Base-by-base conservation (phyloP, 2,113 vertebrate species). In the Bostrychus sinensis region DNA sequence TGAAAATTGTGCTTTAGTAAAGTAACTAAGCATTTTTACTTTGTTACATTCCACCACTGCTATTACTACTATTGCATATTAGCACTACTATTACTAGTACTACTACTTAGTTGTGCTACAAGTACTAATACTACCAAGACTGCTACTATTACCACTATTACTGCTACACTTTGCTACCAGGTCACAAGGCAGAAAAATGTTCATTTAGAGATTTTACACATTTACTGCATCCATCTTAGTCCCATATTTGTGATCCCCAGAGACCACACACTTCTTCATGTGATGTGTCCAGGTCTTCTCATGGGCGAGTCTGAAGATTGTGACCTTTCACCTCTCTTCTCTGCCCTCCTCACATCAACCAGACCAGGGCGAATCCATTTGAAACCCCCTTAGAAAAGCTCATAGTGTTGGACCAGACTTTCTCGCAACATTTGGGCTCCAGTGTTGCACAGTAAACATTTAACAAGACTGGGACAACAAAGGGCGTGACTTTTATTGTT, bases 341-440 rank as follows among this genome's bases (percentile, higher is more conserved):
- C 80, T 83, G 76, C 54, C 74, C 65, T 76, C 61, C 8, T 73
- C 72, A 43, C 45, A 2, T 3, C 22, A 48, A 10, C 59, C 20
- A 55, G 64, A 55, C 62, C 82, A 72, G 60, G 77, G 72, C 77
- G 39, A 85, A 86, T 88, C 71, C 67, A 82, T 88, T 80, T 11
- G 59, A 78, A 78, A 77, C 70, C 70, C 70, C 19, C 14, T 20
- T 70, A 32, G 50, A 25, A 76, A 63, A 66, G 10, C 55, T 39
- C 37, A 50, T n/a, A 42, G 70, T 54, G 76, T 73, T 58, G 63
- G 51, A 62, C 53, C 30, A 8, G 20, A 45, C 45, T 55, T 30
- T 9, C 43, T 42, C 65, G 81, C 66, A 86, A 88, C 81, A 83
- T 75, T 85, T 51, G 58, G 80, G 34, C 53, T 83, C 68, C 11